Evolutionary conservation across 1,140 invertebrate genomes (phyloP), one percentile per base, ranked within the genome.

Genomic region (Trachymyrmex cornetzi): DNA sequence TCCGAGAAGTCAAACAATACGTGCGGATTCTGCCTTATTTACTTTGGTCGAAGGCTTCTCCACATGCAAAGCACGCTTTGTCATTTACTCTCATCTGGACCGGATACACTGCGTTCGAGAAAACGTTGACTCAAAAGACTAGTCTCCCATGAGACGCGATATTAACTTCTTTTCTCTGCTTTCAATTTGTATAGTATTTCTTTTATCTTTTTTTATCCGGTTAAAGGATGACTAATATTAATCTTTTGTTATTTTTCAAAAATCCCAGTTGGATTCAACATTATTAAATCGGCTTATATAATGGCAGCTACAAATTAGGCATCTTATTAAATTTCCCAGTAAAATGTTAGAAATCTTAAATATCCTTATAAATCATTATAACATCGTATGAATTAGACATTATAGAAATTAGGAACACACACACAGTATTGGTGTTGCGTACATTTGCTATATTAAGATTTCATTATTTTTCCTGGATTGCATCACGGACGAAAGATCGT

Each of bases 61-160:
- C 89, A 93, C 92, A 93, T 93, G 93, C 93, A 93, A 93, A 93
- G 92, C 93, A 93, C 90, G 93, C 92, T 87, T 93, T 93, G 92
- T 93, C 93, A 93, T 93, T 93, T 93, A 89, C 92, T 93, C 88
- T 92, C 92, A 93, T 93, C 93, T 93, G 77, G 86, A 88, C 77
- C 86, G 89, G 92, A 93, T 66, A 44, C 69, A 50, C 79, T 44
- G 66, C 50, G 79, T 84, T 88, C 77, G 85, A 87, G 84, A 91
- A 90, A 90, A 84, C 67, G 67, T 85, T 57, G 59, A 84, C 64
- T 75, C 24, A n/a, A 34, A 67, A 19, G 27, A 66, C 30, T 30
- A 72, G 14, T 82, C 38, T 82, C 38, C 63, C 55, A 79, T 50
- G 55, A 50, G 55, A 75, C 22, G 4, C 38, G 12, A 34, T 53